Conservation (phyloP, 2,888 invertebrate genomes). For the Luperina nickerlii region DNA sequence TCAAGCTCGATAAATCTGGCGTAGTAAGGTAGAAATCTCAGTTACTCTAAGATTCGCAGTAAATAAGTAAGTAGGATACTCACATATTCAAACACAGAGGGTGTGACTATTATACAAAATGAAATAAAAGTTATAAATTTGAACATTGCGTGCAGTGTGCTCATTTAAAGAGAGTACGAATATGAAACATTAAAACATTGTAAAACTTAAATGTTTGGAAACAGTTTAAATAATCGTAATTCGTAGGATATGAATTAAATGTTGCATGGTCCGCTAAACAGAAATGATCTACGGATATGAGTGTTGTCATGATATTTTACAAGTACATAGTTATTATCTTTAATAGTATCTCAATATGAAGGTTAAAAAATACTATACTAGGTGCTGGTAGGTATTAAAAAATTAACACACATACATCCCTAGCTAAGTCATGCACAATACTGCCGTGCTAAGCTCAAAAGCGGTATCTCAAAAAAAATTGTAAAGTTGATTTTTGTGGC, state of each 20-base stretch:
- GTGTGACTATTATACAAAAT: conserved; percentile 3
- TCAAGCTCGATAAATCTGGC: not conserved
- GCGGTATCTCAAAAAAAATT: too few species aligned
- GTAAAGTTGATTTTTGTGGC: too few species aligned
- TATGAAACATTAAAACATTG: not conserved
- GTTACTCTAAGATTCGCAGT: not conserved
- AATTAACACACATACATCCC: not conserved
- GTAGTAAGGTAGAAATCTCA: not conserved
- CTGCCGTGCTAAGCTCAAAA: too few species aligned
- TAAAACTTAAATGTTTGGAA: not conserved
- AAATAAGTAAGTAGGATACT: conserved; percentile 6
- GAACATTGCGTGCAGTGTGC: conserved; percentile 12
- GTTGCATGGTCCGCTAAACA: conserved; percentile 28
- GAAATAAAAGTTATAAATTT: conserved; percentile 13
- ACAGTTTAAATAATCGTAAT: conserved; percentile 10
- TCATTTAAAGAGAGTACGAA: conserved; percentile 10
- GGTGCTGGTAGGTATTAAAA: not conserved
- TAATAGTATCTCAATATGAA: not conserved
- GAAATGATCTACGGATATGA: not conserved
- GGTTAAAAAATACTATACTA: not conserved
- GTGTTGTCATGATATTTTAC: not conserved
- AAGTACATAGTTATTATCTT: not conserved
- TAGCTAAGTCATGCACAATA: not conserved
- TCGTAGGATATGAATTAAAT: conserved; percentile 1
- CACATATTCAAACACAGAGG: conserved; percentile 26